A percentile compares a stretch with the other conserved stretches of the same genome.
Evolutionary conservation across 2,797 vertebrate genomes (phyloP).

Genomic region (Chloroceryle inda): DNA sequence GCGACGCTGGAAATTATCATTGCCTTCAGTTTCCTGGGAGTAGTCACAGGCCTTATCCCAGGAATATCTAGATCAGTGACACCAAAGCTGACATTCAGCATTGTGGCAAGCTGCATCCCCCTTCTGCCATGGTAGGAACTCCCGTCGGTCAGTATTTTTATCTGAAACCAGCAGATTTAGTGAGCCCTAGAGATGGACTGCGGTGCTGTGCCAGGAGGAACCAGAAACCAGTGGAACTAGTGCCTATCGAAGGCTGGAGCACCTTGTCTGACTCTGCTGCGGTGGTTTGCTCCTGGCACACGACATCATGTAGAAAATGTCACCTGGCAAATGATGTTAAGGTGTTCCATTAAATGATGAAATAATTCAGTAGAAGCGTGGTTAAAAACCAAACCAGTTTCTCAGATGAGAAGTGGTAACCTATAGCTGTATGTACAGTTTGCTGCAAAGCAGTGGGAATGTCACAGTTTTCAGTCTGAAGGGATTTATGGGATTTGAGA

Average conservation of each 20-base stretch:
- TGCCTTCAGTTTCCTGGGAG: neutral
- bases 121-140: neutral
- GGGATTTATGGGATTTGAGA: neutral
- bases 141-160: neutral
- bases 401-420: neutral
- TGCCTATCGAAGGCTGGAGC: neutral
- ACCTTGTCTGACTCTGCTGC: neutral
- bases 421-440: neutral
- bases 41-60: rapidly evolving
- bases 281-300: neutral
- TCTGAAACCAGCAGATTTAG: neutral
- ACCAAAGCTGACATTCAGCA: neutral
- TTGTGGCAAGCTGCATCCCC: neutral
- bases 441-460: neutral
- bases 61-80: neutral
- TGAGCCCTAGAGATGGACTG: neutral
- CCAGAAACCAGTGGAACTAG: rapidly evolving
- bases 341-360: neutral
- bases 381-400: neutral
- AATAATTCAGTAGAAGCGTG: neutral
- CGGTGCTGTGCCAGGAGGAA: neutral
- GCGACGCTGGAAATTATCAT: neutral
- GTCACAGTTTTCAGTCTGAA: neutral
- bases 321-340: neutral
- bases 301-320: neutral